Evolutionary conservation across 2,113 vertebrate species (phyloP), one percentile per base, ranked within the genome.

Genomic region (Gymnarchus niloticus): DNA sequence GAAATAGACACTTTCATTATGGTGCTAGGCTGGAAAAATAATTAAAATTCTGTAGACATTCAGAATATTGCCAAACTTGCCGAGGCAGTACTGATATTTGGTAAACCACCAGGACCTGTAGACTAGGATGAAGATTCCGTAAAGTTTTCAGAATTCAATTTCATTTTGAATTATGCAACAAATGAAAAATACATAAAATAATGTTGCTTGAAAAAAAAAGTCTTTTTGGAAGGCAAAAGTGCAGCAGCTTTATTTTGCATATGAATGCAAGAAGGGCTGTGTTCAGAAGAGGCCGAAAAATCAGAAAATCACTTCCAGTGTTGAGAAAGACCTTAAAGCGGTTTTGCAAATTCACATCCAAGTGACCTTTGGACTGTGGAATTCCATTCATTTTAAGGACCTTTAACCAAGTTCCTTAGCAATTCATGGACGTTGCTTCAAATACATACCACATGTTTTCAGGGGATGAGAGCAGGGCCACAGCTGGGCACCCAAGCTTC

Each of bases 361-460:
- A 88, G 54, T 87, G 59, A 83, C 56, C 77, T 65, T 81, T 87
- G 76, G 37, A 52, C n/a, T 69, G 25, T 80, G 80, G 51, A 56
- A 87, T 86, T 87, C 78, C 84, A 87, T 78, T 28, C 69, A 61
- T 56, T 87, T 59, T 61, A 33, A 48, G 77, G 46, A 44, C 83
- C 86, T 86, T 84, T 83, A 56, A 73, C 78, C 41, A 25, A 86
- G 83, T 33, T 37, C 28, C 37, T 73, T 57, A 69, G 41, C 82
- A 41, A 77, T 49, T 69, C 84, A 85, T 19, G 52, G 54, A 87
- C 87, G 88, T 88, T 83, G 59, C 85, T 88, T 92, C 88, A 91
- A 90, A 90, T 88, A 86, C 87, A 89, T 84, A 86, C 85, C 87
- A 87, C 88, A 86, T 87, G 48, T 17, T 56, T 83, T 56, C 87